Percentiles rank a stretch among this genome's conserved stretches.
Evolutionary conservation across 2,888 invertebrate genomes (phyloP).

Genomic region (Caenorhabditis angaria): DNA sequence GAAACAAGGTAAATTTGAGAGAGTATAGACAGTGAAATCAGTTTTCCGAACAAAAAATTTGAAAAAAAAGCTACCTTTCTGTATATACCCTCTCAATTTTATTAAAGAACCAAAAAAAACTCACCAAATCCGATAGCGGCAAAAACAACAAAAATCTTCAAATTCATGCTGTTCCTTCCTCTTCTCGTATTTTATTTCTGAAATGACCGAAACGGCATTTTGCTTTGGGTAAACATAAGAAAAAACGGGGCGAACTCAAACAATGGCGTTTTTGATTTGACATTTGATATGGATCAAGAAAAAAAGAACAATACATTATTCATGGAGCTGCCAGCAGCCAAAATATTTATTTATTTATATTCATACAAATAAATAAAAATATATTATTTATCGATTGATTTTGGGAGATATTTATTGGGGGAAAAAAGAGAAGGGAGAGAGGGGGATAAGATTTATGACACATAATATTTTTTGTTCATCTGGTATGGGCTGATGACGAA

Average conservation of each 20-base stretch:
- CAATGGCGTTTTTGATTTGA: background rate
- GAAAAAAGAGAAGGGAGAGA: background rate
- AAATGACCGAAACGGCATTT: background rate
- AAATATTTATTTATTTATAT: too few relatives aligned
- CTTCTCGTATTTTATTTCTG: background rate
- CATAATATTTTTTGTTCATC: background rate
- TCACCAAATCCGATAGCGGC: background rate
- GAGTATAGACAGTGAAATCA: too few relatives aligned
- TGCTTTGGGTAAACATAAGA: background rate
- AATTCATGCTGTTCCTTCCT: constrained; percentile 1
- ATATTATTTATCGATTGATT: background rate
- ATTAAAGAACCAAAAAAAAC: background rate
- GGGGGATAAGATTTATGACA: background rate
- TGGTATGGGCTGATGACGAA: background rate
- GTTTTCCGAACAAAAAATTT: too few relatives aligned
- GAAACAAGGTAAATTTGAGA: too few relatives aligned
- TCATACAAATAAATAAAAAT: too few relatives aligned
- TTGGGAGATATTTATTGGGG: background rate
- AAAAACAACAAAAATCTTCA: background rate
- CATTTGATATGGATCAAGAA: constrained; percentile 1
- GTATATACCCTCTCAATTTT: too few relatives aligned
- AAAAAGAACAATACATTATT: background rate
- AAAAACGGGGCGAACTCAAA: background rate
- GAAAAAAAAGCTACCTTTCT: too few relatives aligned
- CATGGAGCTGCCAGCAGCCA: too few relatives aligned